These are phyloP conservation scores for Sphinx pinastri DNA, from an alignment of 2,888 invertebrate genomes.

Conservation along the genomic window DNA sequence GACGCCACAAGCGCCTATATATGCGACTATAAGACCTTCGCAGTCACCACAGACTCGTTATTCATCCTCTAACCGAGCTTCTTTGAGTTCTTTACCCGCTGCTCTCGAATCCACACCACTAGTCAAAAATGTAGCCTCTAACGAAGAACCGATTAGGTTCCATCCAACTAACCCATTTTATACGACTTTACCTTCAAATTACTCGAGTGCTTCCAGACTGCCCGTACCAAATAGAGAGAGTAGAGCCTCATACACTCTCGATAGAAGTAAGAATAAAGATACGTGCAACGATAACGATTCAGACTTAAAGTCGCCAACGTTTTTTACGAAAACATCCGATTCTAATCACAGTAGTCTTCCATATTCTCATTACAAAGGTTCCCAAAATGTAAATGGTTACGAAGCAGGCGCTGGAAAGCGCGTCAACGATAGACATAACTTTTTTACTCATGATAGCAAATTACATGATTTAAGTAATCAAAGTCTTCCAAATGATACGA, in stretches of 20 bases:
- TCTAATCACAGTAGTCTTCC: conserved; percentile 61
- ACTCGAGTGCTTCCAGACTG: conserved; percentile 73
- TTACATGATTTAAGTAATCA: conserved; percentile 49
- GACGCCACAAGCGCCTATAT: conserved; percentile 75
- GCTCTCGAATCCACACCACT: conserved; percentile 66
- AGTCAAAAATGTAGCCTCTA: conserved; percentile 60
- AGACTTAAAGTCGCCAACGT: conserved; percentile 63
- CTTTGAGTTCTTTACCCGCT: conserved; percentile 63
- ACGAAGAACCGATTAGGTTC: conserved; percentile 66
- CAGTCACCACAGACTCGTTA: conserved; percentile 58
- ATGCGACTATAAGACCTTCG: conserved; percentile 72
- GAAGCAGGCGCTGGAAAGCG: conserved; percentile 42
- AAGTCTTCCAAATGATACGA: conserved; percentile 55
- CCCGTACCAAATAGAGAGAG: conserved; percentile 76
- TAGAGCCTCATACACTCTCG: conserved; percentile 64
- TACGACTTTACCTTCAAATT: conserved; percentile 74
- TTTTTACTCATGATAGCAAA: conserved; percentile 48
- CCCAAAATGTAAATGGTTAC: conserved; percentile 54
- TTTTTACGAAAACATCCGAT: conserved; percentile 55
- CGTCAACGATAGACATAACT: conserved; percentile 52
- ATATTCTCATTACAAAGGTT: conserved; percentile 50
- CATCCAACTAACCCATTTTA: conserved; percentile 81
- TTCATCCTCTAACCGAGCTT: conserved; percentile 57
- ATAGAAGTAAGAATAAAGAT: conserved; percentile 69
- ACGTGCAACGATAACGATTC: conserved; percentile 52